Conservation (phyloP, 2,113 vertebrate species). For the Illadopsis cleaveri region DNA sequence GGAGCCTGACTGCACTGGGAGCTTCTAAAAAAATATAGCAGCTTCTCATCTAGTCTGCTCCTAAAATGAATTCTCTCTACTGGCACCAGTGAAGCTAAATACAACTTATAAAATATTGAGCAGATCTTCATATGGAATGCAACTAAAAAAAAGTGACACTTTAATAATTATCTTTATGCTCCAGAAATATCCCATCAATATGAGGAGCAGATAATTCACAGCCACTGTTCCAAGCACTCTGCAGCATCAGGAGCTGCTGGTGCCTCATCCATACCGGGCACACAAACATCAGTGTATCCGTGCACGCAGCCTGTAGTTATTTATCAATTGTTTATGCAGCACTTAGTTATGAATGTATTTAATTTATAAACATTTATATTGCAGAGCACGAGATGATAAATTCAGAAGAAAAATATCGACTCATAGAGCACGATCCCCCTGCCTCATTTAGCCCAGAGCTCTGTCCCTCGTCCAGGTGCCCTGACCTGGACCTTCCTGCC, state of each 20-base stretch:
- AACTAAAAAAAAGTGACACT: conserved; percentile 45
- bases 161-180: conserved; percentile 52
- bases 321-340: conserved; percentile 11
- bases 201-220: conserved; percentile 10
- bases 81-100: conserved; percentile 38
- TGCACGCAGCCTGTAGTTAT: not conserved
- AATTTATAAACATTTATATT: conserved; percentile 1
- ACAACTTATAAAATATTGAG: conserved; percentile 31
- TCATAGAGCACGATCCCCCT: fast-evolving
- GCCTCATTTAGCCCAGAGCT: fast-evolving
- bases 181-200: conserved; percentile 47
- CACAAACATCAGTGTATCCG: not conserved
- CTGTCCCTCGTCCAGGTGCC: fast-evolving
- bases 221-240: not conserved
- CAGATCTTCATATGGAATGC: conserved; percentile 33
- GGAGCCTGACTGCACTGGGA: not conserved
- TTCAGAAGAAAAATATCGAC: not conserved
- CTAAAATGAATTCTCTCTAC: conserved; percentile 5
- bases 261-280: not conserved
- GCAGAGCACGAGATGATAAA: not conserved
- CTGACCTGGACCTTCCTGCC: not conserved
- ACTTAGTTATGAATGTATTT: conserved; percentile 25
- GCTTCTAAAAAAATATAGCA: not conserved
- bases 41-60: not conserved
- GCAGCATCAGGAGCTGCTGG: conserved; percentile 2